Evolutionary conservation across 1,140 invertebrate species (phyloP), one percentile per base, ranked within the genome.

Genomic region (Orius insidiosus): DNA sequence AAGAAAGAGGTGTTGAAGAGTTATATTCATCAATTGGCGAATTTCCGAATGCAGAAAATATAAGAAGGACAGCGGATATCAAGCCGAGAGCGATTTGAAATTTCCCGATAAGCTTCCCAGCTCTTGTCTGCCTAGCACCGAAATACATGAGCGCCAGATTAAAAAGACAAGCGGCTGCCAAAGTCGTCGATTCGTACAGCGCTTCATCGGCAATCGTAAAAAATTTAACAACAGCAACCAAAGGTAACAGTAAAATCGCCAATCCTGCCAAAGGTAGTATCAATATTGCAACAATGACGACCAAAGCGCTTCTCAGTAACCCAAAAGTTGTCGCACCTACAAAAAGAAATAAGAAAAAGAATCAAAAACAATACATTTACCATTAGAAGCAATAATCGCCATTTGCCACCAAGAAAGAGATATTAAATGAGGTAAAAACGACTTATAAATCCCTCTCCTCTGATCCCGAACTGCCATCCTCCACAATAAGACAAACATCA

Each of bases 361-460:
- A n/a, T n/a, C n/a, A n/a, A n/a, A n/a, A n/a, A n/a, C n/a, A n/a
- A n/a, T n/a, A n/a, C n/a, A 18, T 24, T 38, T 49, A 18, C 77
- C 79, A 54, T 84, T 80, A 0, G 81, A 82, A 51, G 75, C 78
- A 2, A 80, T 69, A 49, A 85, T 75, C 31, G 79, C 80, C 54
- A 87, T 75, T 55, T 87, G 83, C 57, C 85, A 75, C 85, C 85
- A 89, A 55, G 81, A 83, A 5, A 87, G 65, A 0, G 81, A 84
- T 0, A 88, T 80, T 38, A 84, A 82, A 61, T 89, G 85, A 0
- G 85, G 85, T 33, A 89, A 73, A 0, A 86, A 61, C 24, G 70
- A 75, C 46, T 75, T 76, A 54, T 85, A 85, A 9, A 75, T 74
- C 1, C 85, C 85, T 41, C 75, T 69, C 81, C 83, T 87, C 39